Base-by-base conservation (phyloP, 2,113 vertebrate genomes). In the Syngnathus typhle region DNA sequence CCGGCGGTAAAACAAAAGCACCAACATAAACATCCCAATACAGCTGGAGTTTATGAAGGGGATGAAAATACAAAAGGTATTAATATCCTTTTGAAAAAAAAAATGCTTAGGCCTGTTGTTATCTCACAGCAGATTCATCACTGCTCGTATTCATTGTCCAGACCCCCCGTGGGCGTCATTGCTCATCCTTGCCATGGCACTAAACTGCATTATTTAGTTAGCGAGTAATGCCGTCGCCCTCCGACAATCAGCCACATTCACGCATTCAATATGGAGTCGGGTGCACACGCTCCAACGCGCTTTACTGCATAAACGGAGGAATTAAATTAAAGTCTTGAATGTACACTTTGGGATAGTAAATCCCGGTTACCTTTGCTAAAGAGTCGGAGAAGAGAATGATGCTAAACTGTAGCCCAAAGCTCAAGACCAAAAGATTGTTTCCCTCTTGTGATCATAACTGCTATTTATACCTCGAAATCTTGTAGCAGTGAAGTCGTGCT, bases 141-240 rank as follows among this genome's bases (percentile, higher is more conserved):
- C 27, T 72, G 80, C 82, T 85, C 56, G 64, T 79, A 75, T 76
- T 86, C 89, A 84, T 86, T 90, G 82, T 80, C 84, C 74, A 68
- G 85, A 86, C 88, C 87, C 81, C 89, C 88, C 83, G 67, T 12
- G 69, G 80, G 59, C 83, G 76, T 77, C 87, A 88, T 90, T 77
- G 79, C 83, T 91, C 88, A 88, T 90, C 76, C 70, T 76, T 84
- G 82, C 85, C 85, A 88, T 88, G 82, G 78, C 56, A 15, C 83
- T 89, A 88, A 89, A 88, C 85, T 84, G 81, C 83, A 84, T 89
- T 84, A 88, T 90, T 90, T 83, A 85, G 82, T 83, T 81, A 85
- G 80, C 80, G 77, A 71, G 71, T 88, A 67, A 89, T 88, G 88
- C 60, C 70, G 51, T 85, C 85, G 69, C 44, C 69, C 68, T 75